Base-by-base conservation (phyloP, 2,797 vertebrate genomes). In the Scarus forsteni region DNA sequence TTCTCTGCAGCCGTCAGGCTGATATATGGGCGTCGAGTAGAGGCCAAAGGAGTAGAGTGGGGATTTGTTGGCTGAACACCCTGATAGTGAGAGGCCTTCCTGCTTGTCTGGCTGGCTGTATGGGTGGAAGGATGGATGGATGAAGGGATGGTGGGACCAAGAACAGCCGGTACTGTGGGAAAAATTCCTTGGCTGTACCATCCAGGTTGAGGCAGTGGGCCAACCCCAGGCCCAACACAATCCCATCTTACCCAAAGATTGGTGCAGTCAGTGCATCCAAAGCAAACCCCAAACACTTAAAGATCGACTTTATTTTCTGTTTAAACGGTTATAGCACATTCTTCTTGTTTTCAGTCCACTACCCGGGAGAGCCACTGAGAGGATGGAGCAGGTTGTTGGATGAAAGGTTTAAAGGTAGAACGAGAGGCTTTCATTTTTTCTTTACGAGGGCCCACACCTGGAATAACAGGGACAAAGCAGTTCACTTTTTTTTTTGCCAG, bases 11-110 rank as follows among this genome's bases (percentile, higher is more conserved):
- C 85, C 79, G 49, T 89, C 88, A 87, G 62, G 54, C 78, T 91
- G 87, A 92, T 90, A 84, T 90, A 92, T 91, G 84, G 80, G 59
- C 46, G 44, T 50, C 44, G 75, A 73, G 71, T 43, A 57, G 66
- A 83, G 84, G 80, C 88, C 88, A 90, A 83, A 80, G 60, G 46
- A 85, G 74, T 35, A 84, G 61, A 81, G 69, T 50, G 86, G 84
- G 86, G 79, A 77, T 79, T 84, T 83, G 84, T 85, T 91, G 91
- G 90, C 89, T 79, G 73, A 72, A 84, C 83, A 89, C 82, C 81
- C 87, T 81, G 70, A 85, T 55, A 75, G 73, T 52, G 74, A 84
- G 85, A 88, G 74, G 78, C 79, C 77, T 76, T 86, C 73, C 51
- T 75, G 50, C 70, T 81, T 44, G 79, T 64, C 64, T 83, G 76